Percentiles rank a stretch among this genome's conserved stretches.
phyloP scores from a whole-genome alignment of 2,888 invertebrate species.

The Diaphora mendica region DNA sequence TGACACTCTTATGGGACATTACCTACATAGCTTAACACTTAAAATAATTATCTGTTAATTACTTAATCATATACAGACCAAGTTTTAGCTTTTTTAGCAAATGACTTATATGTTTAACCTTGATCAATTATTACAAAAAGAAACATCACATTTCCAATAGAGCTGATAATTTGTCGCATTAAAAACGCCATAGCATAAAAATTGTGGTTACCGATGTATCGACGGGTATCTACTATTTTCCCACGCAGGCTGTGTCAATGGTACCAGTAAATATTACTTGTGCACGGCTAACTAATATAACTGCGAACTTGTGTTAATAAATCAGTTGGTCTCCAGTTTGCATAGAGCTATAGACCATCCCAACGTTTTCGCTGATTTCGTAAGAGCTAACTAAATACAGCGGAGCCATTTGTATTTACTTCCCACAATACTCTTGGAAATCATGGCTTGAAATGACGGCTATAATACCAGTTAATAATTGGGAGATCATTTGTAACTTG shows the following conservation, averaged over 20 bases:
- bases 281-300: constrained; percentile 3
- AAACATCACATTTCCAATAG: not conserved
- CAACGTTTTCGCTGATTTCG: constrained; percentile 7
- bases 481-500: not conserved
- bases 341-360: constrained; percentile 6
- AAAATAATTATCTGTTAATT: not conserved
- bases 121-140: not conserved
- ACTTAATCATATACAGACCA: not conserved
- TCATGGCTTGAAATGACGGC: not conserved
- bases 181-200: constrained; percentile 1
- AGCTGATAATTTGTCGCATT: constrained; percentile 1
- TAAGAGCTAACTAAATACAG: not conserved
- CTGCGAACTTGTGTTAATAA: constrained; percentile 9
- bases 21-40: not conserved
- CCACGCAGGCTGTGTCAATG: constrained; percentile 18
- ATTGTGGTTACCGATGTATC: not conserved
- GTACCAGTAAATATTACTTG: constrained; percentile 13
- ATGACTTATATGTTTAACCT: not conserved
- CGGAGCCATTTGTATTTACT: not conserved
- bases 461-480: not conserved
- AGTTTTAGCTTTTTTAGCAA: too few relatives aligned
- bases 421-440: not conserved
- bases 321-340: constrained; percentile 10
- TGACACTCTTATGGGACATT: not conserved
- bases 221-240: constrained; percentile 12